Percentiles rank a stretch among this genome's conserved stretches.
These are phyloP conservation scores for Limnephilus auricula DNA, from an alignment of 2,888 invertebrate genomes.

Conservation along the genomic window DNA sequence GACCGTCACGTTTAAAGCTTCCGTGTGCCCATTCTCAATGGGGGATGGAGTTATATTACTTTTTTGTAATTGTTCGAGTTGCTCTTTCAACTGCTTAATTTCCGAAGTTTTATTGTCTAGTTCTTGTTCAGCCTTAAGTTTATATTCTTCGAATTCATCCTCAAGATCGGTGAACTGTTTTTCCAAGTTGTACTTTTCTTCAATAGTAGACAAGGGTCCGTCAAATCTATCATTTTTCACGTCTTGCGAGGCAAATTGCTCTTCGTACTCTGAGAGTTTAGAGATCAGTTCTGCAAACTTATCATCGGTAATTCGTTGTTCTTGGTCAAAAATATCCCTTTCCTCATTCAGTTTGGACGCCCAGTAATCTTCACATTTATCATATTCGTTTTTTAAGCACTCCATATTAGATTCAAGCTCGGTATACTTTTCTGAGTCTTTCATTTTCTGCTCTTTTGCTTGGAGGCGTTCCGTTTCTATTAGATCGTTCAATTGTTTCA, in stretches of 20 bases:
- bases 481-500: slow-evolving; percentile 59
- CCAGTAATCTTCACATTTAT: slow-evolving; percentile 94
- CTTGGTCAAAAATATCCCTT: slow-evolving; percentile 84
- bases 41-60: not conserved
- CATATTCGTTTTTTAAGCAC: slow-evolving; percentile 86
- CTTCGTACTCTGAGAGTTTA: slow-evolving; percentile 89
- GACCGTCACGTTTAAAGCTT: slow-evolving; percentile 41
- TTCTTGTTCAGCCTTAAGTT: slow-evolving; percentile 75
- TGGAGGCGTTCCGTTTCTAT: slow-evolving; percentile 66
- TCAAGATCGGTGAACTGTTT: slow-evolving; percentile 85
- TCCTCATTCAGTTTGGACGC: slow-evolving; percentile 87
- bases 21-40: slow-evolving; percentile 57
- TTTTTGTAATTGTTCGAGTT: slow-evolving; percentile 70
- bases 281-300: slow-evolving; percentile 85
- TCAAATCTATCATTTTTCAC: slow-evolving; percentile 72
- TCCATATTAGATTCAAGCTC: slow-evolving; percentile 87
- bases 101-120: slow-evolving; percentile 78
- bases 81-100: slow-evolving; percentile 76
- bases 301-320: slow-evolving; percentile 86
- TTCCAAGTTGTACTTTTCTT: slow-evolving; percentile 85
- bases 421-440: slow-evolving; percentile 72
- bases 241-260: slow-evolving; percentile 80
- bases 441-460: slow-evolving; percentile 68
- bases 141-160: slow-evolving; percentile 82
- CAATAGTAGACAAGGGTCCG: slow-evolving; percentile 84